These are phyloP conservation scores for Acromyrmex charruanus DNA, from an alignment of 1,140 invertebrate species.

Conservation along the genomic window DNA sequence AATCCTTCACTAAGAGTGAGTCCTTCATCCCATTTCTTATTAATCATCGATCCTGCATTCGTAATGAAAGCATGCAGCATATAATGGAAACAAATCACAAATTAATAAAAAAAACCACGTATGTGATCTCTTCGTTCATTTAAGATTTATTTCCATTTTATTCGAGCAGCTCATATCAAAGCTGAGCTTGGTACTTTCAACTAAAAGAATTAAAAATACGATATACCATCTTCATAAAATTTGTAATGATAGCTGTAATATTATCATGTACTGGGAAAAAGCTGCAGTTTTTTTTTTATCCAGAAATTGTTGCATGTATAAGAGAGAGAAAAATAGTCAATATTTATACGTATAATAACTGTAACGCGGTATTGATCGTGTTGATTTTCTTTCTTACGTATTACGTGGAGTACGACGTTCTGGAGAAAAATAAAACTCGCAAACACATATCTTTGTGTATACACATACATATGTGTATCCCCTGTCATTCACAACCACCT, in stretches of 20 bases:
- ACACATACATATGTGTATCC: not conserved
- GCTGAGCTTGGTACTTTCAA: not conserved
- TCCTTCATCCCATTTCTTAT: slow-evolving; percentile 10
- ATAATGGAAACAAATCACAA: slow-evolving; percentile 1
- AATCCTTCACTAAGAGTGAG: slow-evolving; percentile 20
- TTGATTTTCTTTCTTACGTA: not conserved
- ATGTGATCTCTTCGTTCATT: not conserved
- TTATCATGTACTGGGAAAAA: not conserved
- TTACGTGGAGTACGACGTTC: not conserved
- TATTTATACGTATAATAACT: not conserved
- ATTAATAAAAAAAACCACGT: not conserved
- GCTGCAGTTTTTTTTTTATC: no score
- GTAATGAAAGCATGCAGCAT: not conserved
- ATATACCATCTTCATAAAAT: not conserved
- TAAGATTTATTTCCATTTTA: no score
- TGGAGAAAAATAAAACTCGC: slow-evolving; percentile 13
- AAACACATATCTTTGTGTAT: not conserved
- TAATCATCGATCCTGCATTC: slow-evolving; percentile 24
- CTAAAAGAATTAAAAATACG: not conserved
- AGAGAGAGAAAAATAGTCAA: not conserved
- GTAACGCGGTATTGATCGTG: not conserved
- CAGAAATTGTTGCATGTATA: not conserved
- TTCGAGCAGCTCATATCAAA: not conserved
- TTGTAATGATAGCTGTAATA: not conserved
- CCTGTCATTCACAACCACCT: slow-evolving; percentile 31